phyloP scores from a whole-genome alignment of 2,113 vertebrate species.

The Marmota monax region DNA sequence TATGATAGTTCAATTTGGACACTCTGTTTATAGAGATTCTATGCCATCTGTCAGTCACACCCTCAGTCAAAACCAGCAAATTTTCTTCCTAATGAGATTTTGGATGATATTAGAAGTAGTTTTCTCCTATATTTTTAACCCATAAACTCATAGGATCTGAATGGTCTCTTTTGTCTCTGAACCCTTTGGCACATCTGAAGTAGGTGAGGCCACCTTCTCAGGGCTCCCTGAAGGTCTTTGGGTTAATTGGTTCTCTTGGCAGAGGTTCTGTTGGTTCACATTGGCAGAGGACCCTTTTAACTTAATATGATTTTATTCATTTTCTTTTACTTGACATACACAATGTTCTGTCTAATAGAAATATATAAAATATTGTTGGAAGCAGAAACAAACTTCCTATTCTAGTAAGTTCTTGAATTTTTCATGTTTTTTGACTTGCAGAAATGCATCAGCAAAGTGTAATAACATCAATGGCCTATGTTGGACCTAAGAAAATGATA shows the following conservation, averaged over 20 bases:
- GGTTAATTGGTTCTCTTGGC: neutral
- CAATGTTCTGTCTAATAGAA: neutral
- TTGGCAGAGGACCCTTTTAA: neutral
- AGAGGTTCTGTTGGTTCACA: no score
- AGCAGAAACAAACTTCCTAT: neutral
- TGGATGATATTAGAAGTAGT: neutral
- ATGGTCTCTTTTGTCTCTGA: neutral
- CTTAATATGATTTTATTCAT: neutral
- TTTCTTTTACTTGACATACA: neutral
- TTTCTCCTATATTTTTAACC: neutral
- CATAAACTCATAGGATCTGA: neutral
- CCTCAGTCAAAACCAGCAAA: neutral
- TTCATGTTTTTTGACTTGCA: neutral
- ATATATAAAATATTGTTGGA: neutral
- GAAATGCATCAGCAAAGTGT: neutral
- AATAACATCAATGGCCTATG: neutral
- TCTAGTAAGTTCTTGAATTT: neutral
- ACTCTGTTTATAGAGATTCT: neutral
- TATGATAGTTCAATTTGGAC: neutral
- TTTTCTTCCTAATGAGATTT: neutral
- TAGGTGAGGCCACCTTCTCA: neutral
- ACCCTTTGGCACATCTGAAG: neutral
- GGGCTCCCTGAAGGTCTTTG: neutral
- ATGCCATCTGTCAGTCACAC: neutral
- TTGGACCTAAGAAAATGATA: neutral